Base-by-base conservation (phyloP, 2,113 vertebrate species). In the Tragelaphus strepsiceros region DNA sequence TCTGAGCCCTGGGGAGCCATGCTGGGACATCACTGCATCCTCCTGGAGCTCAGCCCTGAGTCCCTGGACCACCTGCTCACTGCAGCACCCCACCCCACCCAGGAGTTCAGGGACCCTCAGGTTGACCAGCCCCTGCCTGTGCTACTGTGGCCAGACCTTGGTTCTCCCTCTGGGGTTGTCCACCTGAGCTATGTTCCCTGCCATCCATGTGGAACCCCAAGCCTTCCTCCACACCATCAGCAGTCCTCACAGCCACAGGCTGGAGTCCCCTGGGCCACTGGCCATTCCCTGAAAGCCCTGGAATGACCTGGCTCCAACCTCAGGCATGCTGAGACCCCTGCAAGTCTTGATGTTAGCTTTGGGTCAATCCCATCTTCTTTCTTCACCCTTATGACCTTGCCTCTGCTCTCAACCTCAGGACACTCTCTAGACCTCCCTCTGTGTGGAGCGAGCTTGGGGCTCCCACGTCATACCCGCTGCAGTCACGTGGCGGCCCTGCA, bases 391-490 rank as follows among this genome's bases (percentile, higher is more conserved):
- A 5, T 17, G 54, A 62, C 71, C 30, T 6, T 17, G 30, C 30
- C 82, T 53, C 64, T 1, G 10, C 46, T 53, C 16, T 56, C 46
- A 56, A 9, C 35, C 17, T 17, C 24, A 30, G 58, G 5, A 32
- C 1, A 1, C 49, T n/a, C 88, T 59, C 17, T 30, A 24, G 24
- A 16, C 54, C 6, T 51, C 46, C 49, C 4, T 54, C 11, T 0
- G 0, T 22, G 54, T 4, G 0, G 43, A 28, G n/a, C 0, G 1
- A 26, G 19, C 14, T 15, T 2, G 8, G 16, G 61, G 58, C 19
- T 54, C 59, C 49, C 77, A 46, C 2, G 2, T 12, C 2, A 3
- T 43, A 8, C 77, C 39, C 84, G 5, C 32, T 0, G 26, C 32
- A 28, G 17, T 19, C n/a, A 7, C 4, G 1, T 1, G 4, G 84